Conservation (phyloP, 2,113 vertebrate species). For the Aplodontia rufa region DNA sequence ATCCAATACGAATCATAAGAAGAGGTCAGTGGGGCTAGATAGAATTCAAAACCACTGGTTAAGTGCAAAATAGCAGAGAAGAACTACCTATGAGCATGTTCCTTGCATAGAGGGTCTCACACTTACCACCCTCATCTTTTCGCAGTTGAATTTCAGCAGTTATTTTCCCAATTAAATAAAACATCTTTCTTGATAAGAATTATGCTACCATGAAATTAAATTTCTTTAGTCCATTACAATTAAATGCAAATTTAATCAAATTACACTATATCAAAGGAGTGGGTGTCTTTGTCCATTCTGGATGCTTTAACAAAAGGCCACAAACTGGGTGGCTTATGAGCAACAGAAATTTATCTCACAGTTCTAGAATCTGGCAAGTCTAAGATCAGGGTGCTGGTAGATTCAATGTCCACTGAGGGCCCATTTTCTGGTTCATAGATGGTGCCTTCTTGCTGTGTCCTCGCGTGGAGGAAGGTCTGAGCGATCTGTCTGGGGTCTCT, state of each 20-base stretch:
- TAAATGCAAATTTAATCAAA: neutral
- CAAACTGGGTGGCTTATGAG: neutral
- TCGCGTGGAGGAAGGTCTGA: neutral
- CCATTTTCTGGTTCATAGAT: neutral
- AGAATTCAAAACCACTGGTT: neutral
- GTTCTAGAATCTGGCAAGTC: neutral
- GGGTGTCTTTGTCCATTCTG: neutral
- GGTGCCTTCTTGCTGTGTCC: neutral
- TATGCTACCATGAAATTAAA: neutral
- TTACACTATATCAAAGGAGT: neutral
- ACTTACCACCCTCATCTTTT: neutral
- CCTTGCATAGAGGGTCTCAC: neutral
- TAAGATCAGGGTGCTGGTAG: neutral
- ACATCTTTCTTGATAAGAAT: neutral
- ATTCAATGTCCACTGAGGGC: neutral
- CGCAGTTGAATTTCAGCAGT: neutral
- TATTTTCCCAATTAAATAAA: neutral
- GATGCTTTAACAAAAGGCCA: neutral
- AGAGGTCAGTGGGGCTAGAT: neutral
- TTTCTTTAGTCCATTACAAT: slow-evolving; percentile 25
- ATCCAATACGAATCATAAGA: neutral
- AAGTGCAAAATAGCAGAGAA: neutral
- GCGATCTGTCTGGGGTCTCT: neutral
- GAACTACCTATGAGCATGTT: neutral
- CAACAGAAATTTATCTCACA: neutral